A percentile compares a stretch with the other conserved stretches of the same genome.
Evolutionary conservation across 1,140 invertebrate species (phyloP).

Genomic region (Zaprionus ghesquierei): DNA sequence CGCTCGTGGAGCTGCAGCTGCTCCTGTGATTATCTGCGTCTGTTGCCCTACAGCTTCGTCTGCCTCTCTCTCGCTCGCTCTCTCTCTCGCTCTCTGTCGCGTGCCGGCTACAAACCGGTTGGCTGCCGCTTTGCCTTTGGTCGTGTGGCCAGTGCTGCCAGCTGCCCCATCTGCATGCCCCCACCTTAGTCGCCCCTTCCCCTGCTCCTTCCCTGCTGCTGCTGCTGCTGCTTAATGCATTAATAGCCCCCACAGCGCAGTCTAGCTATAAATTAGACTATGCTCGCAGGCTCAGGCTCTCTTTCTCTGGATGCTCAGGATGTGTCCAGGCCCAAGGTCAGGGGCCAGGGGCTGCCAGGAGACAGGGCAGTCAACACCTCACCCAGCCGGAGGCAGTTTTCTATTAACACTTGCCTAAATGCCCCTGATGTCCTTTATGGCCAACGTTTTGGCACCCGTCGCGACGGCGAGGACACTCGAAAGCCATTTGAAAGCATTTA

Average conservation of each 20-base stretch:
- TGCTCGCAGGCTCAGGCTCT: not conserved
- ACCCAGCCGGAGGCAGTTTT: conserved; percentile 56
- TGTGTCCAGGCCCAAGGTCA: conserved; percentile 1
- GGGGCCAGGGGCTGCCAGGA: no score
- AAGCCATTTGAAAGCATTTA: conserved; percentile 50
- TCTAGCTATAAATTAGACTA: conserved; percentile 29
- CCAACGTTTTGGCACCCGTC: conserved; percentile 45
- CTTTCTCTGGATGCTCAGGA: no score
- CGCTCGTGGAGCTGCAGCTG: conserved; percentile 15
- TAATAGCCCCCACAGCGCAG: conserved; percentile 16
- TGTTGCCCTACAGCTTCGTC: conserved; percentile 18
- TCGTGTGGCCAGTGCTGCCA: conserved; percentile 25
- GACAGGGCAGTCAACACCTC: conserved; percentile 61
- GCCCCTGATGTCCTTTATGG: conserved; percentile 59
- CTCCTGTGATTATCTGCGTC: conserved; percentile 37
- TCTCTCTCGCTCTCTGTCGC: conserved; percentile 46
- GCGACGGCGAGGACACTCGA: conserved; percentile 33
- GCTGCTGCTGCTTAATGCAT: conserved; percentile 19
- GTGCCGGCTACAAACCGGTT: conserved; percentile 74
- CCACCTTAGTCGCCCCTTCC: not conserved
- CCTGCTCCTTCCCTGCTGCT: not conserved
- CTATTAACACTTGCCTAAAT: conserved; percentile 73
- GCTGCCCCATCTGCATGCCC: not conserved
- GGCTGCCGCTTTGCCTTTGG: conserved; percentile 1
- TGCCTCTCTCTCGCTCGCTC: not conserved